A percentile compares a stretch with the other conserved stretches of the same genome.
Evolutionary conservation across 2,888 invertebrate species (phyloP).

Genomic region (Clunio marinus): DNA sequence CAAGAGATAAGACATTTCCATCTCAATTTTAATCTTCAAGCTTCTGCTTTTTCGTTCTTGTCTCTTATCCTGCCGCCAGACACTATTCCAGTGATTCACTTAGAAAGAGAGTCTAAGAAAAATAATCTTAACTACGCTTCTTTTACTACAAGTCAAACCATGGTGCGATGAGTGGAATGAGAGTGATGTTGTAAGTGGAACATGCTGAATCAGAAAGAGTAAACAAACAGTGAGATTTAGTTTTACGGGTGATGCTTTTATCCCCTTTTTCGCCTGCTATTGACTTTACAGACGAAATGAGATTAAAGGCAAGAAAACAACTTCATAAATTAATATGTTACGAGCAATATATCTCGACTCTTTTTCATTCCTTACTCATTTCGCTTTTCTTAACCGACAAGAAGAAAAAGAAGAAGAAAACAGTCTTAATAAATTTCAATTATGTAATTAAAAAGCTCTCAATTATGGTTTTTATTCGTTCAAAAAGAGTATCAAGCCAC

Average conservation of each 20-base stretch:
- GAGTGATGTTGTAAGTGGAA: too few species aligned
- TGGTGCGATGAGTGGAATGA: too few species aligned
- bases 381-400: too few species aligned
- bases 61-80: constrained; percentile 4
- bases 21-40: constrained; percentile 14
- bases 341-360: not conserved
- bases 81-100: not conserved
- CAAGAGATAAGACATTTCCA: constrained; percentile 16
- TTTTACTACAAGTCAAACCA: too few species aligned
- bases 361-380: too few species aligned
- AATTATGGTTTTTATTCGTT: not conserved
- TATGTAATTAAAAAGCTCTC: constrained; percentile 7
- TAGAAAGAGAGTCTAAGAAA: not conserved
- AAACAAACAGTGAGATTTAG: constrained; percentile 1
- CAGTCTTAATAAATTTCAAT: constrained; percentile 10
- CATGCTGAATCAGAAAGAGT: constrained; percentile 10
- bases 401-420: not conserved
- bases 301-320: constrained; percentile 3
- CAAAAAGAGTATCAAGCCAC: not conserved
- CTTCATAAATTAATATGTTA: constrained; percentile 10
- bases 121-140: not conserved
- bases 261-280: not conserved
- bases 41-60: not conserved
- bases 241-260: not conserved
- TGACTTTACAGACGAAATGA: not conserved